Evolutionary conservation across 2,888 invertebrate species (phyloP).

Genomic region (Lithophane leautieri): DNA sequence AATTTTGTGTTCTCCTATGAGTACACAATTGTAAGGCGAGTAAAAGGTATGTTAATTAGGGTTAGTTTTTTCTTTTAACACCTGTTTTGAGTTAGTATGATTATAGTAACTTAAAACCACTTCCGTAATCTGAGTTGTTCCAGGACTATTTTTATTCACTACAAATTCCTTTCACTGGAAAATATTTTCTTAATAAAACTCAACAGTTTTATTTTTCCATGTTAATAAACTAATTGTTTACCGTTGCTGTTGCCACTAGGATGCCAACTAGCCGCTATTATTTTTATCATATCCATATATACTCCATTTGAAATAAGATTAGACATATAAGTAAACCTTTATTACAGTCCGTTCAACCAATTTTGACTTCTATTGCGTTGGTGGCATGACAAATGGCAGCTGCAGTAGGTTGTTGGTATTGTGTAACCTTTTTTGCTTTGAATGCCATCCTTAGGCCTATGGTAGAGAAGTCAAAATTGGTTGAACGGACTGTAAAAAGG

Average conservation of each 20-base stretch:
- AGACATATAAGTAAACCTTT: no score
- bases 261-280: not conserved
- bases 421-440: no score
- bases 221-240: slow-evolving; percentile 6
- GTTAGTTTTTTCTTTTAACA: slow-evolving; percentile 10
- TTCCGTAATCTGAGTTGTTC: slow-evolving; percentile 55
- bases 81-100: slow-evolving; percentile 1
- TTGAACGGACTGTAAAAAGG: no score
- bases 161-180: slow-evolving; percentile 10
- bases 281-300: not conserved
- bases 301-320: no score
- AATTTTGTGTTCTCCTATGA: slow-evolving; percentile 84
- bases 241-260: not conserved
- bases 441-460: no score
- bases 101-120: slow-evolving; percentile 29
- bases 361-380: no score
- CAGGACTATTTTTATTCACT: slow-evolving; percentile 56
- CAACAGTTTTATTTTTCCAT: not conserved
- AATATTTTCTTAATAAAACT: not conserved
- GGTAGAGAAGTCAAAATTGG: no score
- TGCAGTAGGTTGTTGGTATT: no score
- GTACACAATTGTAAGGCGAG: slow-evolving; percentile 76
- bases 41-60: slow-evolving; percentile 77
- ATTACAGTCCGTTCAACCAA: no score
- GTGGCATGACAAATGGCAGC: no score